These are phyloP conservation scores for Toxostoma redivivum DNA, from an alignment of 2,113 vertebrate species.

Conservation along the genomic window DNA sequence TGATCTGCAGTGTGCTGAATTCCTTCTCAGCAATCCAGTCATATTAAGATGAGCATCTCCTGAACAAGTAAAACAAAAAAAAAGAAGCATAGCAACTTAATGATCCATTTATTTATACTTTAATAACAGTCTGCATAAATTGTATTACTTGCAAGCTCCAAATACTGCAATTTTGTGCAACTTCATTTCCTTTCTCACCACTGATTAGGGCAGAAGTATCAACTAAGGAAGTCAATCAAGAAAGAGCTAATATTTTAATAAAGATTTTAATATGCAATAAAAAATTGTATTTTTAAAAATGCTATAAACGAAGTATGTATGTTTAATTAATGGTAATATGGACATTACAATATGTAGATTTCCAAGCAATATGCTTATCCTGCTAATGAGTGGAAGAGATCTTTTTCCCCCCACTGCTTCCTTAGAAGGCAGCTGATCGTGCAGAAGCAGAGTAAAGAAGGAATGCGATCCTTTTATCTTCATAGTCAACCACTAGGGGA, in stretches of 20 bases:
- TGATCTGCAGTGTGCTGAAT: not conserved
- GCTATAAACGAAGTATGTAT: not conserved
- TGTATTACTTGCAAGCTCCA: not conserved
- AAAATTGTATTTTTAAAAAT: not conserved
- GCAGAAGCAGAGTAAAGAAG: not conserved
- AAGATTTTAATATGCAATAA: not conserved
- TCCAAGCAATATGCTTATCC: not conserved
- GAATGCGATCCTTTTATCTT: not conserved
- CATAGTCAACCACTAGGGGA: no score
- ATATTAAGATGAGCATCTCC: not conserved
- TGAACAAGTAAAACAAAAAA: not conserved
- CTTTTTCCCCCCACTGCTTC: not conserved
- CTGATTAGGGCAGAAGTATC: not conserved
- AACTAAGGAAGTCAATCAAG: not conserved
- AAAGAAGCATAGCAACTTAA: not conserved
- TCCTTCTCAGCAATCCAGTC: not conserved
- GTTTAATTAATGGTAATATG: not conserved
- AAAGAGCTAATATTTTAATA: not conserved
- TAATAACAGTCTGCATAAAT: not conserved
- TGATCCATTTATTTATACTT: not conserved
- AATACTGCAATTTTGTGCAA: not conserved
- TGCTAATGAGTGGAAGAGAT: not conserved
- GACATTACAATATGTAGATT: not conserved
- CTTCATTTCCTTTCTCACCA: not conserved
- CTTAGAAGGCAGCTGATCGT: not conserved